These are phyloP conservation scores for Cyphomyrus discorhynchus DNA, from an alignment of 2,113 vertebrate species.

Conservation along the genomic window DNA sequence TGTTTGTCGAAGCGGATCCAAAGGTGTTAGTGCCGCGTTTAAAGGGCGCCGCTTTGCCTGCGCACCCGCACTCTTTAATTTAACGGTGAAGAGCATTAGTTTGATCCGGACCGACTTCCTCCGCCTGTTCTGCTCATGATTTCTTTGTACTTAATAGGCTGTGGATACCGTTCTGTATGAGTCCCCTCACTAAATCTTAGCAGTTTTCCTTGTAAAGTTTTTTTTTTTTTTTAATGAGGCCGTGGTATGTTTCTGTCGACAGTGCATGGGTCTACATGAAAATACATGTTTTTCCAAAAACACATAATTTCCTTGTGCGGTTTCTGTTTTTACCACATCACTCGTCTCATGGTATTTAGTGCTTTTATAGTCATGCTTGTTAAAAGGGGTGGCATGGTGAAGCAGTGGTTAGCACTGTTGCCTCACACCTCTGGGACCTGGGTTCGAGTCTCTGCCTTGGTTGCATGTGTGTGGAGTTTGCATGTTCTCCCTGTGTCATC, in stretches of 20 bases:
- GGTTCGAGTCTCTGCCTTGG: too few species aligned
- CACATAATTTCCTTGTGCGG: not conserved
- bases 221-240: not conserved
- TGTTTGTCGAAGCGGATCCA: not conserved
- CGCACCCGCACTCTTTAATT: not conserved
- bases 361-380: not conserved
- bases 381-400: not conserved
- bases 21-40: not conserved
- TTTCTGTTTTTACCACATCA: conserved; percentile 5
- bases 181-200: not conserved
- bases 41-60: not conserved
- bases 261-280: not conserved
- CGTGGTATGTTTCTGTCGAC: not conserved
- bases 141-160: not conserved
- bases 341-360: not conserved
- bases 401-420: too few species aligned
- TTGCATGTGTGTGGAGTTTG: too few species aligned
- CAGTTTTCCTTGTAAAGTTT: not conserved
- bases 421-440: too few species aligned
- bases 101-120: not conserved
- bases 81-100: not conserved
- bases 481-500: too few species aligned
- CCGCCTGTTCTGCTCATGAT: not conserved
- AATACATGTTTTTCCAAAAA: not conserved
- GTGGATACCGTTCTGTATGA: not conserved